Base-by-base conservation (phyloP, 1,140 invertebrate species). In the Bombus ignitus region DNA sequence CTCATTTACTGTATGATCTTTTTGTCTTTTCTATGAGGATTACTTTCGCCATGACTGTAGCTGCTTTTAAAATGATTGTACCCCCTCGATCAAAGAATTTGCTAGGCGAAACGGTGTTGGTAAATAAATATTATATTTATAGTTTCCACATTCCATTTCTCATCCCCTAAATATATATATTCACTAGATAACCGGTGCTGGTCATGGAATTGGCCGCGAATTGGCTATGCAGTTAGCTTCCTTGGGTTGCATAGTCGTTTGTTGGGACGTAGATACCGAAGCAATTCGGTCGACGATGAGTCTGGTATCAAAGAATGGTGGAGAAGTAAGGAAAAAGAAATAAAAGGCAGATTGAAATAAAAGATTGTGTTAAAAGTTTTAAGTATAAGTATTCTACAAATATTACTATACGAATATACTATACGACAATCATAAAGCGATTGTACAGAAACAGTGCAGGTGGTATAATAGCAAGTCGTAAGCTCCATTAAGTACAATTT, bases 161-260 rank as follows among this genome's bases (percentile, higher is more conserved):
- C 3, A 39, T 80, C 2, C 37, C 1, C 1, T 13, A 53, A 53
- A 53, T 53, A n/a, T 39, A 0, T 47, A 66, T 13, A 28, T 47
- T 25, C 32, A 32, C 71, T 53, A 95, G 94, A 92, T 95, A 8
- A 94, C 94, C 13, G 94, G 94, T 4, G 91, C 94, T 12, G 94
- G 93, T 28, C 93, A 92, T n/a, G 94, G 94, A n/a, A 90, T 94
- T 25, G 94, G 94, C 22, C 91, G 91, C 10, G 93, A 94, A 82
- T 87, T 95, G 71, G 94, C 94, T 0, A 79, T 92, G 6, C 90
- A 94, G 59, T 91, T 95, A 53, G 88, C 91, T 18, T 80, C 80
- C 25, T 71, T 93, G 10, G 94, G 94, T 22, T 94, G 94, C 68
- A 93, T 92, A 72, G 87, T 95, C 5, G 88, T 93, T 44, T 95